Evolutionary conservation across 2,113 vertebrate species (phyloP).

Genomic region (Astur gentilis): DNA sequence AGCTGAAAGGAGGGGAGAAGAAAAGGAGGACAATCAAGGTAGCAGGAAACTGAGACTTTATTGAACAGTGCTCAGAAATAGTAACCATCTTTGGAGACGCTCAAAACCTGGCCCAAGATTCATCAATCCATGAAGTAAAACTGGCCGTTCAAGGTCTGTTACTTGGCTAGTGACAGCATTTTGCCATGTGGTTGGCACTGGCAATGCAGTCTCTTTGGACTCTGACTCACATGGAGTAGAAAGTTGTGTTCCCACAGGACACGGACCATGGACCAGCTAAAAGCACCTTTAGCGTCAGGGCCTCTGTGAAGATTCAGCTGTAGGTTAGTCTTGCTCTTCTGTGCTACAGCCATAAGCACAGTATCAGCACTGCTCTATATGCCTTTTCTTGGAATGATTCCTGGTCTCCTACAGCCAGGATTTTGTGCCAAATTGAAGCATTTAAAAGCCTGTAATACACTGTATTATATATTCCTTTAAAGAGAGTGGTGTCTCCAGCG

Average conservation of each 20-base stretch:
- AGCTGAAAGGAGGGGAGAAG: neutral
- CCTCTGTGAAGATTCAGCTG: neutral
- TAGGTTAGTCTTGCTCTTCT: neutral
- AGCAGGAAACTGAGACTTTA: neutral
- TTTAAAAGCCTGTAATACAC: conserved; percentile 20
- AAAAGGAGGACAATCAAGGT: neutral
- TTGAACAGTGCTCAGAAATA: neutral
- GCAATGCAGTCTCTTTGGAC: neutral
- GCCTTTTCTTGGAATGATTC: conserved; percentile 1
- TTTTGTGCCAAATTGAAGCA: conserved; percentile 4
- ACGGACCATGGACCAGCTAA: neutral
- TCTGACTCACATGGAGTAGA: neutral
- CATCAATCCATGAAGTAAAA: neutral
- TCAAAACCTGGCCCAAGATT: neutral
- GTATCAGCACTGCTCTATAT: neutral
- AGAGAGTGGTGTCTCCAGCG: neutral
- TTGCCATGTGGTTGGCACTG: neutral
- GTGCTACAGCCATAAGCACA: neutral
- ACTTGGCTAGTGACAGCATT: neutral
- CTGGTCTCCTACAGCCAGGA: neutral
- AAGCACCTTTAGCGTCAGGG: neutral
- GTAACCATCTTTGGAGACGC: neutral
- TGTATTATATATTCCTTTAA: conserved; percentile 17
- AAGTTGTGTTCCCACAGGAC: neutral
- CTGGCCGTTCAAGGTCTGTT: neutral